phyloP scores from a whole-genome alignment of 2,113 vertebrate genomes.

The Pachycephala philippinensis region DNA sequence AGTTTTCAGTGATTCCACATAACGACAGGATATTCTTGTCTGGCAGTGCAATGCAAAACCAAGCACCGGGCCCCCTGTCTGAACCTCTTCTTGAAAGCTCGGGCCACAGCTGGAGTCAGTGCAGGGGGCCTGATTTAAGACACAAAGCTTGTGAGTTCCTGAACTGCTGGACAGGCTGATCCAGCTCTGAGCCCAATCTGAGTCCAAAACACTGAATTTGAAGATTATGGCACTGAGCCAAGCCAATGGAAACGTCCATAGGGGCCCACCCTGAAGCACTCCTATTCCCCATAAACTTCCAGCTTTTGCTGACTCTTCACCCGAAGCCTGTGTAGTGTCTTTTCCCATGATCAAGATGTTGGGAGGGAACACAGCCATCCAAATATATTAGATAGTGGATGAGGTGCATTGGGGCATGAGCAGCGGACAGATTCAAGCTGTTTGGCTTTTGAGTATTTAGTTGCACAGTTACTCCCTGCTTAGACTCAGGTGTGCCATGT shows the following conservation, averaged over 20 bases:
- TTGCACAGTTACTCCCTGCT: background rate
- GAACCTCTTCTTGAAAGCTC: background rate
- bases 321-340: background rate
- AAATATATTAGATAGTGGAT: background rate
- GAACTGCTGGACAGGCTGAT: background rate
- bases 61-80: background rate
- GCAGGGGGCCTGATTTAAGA: background rate
- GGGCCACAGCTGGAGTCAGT: background rate
- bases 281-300: background rate
- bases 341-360: background rate
- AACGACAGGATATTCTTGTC: background rate
- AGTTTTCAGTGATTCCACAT: background rate
- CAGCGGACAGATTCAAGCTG: background rate
- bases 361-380: background rate
- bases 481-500: background rate
- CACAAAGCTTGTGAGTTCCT: background rate
- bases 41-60: background rate
- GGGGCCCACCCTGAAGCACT: background rate
- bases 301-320: background rate
- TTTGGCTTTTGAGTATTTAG: background rate
- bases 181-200: background rate
- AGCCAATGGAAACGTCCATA: background rate
- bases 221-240: background rate
- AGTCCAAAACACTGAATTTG: background rate
- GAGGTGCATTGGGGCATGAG: accelerated